phyloP scores from a whole-genome alignment of 1,140 invertebrate genomes.

The Ceratina japonica region DNA sequence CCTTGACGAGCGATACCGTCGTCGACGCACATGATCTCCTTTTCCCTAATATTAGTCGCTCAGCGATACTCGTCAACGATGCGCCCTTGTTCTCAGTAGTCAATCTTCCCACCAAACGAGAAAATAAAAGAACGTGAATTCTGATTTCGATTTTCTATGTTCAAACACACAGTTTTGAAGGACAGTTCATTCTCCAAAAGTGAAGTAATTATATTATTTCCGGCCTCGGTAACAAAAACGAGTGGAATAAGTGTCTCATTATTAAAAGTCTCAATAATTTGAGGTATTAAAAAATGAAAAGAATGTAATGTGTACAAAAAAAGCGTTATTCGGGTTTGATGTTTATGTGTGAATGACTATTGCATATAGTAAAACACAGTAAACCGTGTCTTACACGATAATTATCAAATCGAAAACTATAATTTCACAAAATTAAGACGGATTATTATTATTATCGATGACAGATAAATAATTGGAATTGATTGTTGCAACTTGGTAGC shows the following conservation, averaged over 20 bases:
- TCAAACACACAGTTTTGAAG: neutral
- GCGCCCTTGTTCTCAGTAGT: neutral
- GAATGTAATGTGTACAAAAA: no score
- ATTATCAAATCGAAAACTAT: neutral
- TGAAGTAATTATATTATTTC: no score
- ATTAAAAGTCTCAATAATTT: neutral
- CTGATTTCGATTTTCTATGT: no score
- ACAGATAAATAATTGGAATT: no score
- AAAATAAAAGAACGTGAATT: no score
- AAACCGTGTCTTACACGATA: neutral
- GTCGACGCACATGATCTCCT: conserved; percentile 55
- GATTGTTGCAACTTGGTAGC: conserved; percentile 54
- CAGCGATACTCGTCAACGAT: conserved; percentile 59
- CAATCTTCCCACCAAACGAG: no score
- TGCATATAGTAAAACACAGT: neutral
- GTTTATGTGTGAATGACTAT: neutral
- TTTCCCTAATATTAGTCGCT: conserved; percentile 67
- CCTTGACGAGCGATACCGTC: conserved; percentile 74
- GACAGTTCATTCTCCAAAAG: neutral
- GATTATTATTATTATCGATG: no score
- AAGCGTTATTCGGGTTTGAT: neutral
- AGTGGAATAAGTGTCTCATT: neutral
- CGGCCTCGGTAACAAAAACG: no score
- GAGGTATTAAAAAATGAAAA: neutral
- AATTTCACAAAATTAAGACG: neutral